phyloP scores from a whole-genome alignment of 1,140 invertebrate genomes.

The Coelopa frigida region DNA sequence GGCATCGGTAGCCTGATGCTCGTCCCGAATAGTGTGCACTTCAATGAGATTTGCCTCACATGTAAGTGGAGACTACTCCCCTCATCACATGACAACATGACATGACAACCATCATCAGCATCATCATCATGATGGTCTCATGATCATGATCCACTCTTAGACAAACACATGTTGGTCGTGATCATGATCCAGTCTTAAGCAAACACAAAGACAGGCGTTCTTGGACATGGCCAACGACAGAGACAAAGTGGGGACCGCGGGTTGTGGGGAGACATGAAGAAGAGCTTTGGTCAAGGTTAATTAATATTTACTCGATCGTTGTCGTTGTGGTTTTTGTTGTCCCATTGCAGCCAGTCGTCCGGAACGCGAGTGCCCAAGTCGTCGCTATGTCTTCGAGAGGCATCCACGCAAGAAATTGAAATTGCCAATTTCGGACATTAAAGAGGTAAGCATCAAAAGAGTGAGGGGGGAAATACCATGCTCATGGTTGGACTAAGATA shows the following conservation, averaged over 20 bases:
- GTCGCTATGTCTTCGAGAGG: constrained; percentile 79
- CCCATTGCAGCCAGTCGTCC: constrained; percentile 62
- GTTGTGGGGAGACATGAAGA: neutral
- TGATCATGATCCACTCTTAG: constrained; percentile 9
- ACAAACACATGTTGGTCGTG: no score
- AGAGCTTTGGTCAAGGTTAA: neutral
- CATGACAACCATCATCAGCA: neutral
- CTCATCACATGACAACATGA: neutral
- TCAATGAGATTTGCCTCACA: constrained; percentile 80
- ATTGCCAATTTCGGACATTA: constrained; percentile 66
- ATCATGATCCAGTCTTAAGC: no score
- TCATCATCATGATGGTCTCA: no score
- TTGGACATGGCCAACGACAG: no score
- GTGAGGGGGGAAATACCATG: no score
- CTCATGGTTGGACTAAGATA: no score
- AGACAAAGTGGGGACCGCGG: neutral
- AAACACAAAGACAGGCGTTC: no score
- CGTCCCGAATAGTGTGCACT: constrained; percentile 79
- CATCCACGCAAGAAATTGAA: constrained; percentile 76
- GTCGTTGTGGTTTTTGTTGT: neutral
- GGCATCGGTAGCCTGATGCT: constrained; percentile 78
- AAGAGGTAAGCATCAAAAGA: constrained; percentile 58
- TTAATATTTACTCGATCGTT: neutral
- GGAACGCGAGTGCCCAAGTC: constrained; percentile 76
- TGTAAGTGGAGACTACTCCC: constrained; percentile 63